Percentiles rank a stretch among this genome's conserved stretches.
Evolutionary conservation across 2,888 invertebrate genomes (phyloP).

Genomic region (Coenonympha glycerion): DNA sequence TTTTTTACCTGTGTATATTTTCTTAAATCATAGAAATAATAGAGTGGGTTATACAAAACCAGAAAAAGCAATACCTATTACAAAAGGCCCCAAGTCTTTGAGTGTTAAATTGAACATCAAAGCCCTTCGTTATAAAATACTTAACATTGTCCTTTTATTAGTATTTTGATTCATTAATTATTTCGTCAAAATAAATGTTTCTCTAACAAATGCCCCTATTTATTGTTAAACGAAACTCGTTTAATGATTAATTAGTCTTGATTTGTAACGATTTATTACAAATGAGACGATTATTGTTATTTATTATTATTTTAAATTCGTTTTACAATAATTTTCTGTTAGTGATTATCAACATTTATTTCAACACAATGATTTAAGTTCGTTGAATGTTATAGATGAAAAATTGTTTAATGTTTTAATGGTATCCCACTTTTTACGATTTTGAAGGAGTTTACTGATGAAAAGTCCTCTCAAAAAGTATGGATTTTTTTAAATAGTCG

Average conservation of each 20-base stretch:
- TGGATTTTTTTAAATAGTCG: too few relatives aligned
- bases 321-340: background rate
- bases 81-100: background rate
- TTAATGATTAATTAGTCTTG: conserved; percentile 5
- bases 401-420: too few relatives aligned
- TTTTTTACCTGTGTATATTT: too few relatives aligned
- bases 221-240: background rate
- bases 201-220: background rate
- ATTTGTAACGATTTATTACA: background rate
- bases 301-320: too few relatives aligned
- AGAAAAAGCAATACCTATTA: background rate
- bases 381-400: too few relatives aligned
- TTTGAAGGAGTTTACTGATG: too few relatives aligned
- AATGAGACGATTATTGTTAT: too few relatives aligned
- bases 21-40: background rate
- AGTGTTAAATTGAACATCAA: conserved; percentile 1
- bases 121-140: background rate
- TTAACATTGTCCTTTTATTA: background rate
- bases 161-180: conserved; percentile 4
- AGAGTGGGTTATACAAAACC: background rate
- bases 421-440: too few relatives aligned
- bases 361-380: too few relatives aligned
- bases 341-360: background rate
- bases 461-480: too few relatives aligned
- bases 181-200: conserved; percentile 2